Evolutionary conservation across 2,797 vertebrate genomes (phyloP).

Genomic region (Pangasius sanitwongsei): DNA sequence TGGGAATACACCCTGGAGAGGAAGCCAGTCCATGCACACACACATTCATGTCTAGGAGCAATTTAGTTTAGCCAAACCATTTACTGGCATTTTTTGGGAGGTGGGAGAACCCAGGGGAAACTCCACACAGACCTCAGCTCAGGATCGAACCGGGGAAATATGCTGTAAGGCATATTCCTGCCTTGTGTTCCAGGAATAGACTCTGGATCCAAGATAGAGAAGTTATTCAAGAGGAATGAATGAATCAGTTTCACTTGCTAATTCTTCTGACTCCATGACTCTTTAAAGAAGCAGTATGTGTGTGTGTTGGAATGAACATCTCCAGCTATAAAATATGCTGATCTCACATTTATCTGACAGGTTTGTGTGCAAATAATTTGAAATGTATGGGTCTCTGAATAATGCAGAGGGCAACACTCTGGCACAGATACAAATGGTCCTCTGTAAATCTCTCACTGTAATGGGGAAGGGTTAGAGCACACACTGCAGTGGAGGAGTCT

Average conservation of each 20-base stretch:
- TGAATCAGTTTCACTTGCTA: not conserved
- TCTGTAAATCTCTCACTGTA: slow-evolving; percentile 60
- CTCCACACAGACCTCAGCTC: not conserved
- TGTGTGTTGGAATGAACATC: not conserved
- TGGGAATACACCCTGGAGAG: not conserved
- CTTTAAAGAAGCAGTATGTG: not conserved
- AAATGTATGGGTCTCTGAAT: not conserved
- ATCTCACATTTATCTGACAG: slow-evolving; percentile 29
- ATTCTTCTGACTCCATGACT: not conserved
- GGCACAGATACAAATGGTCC: slow-evolving; percentile 59
- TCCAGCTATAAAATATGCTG: slow-evolving; percentile 29
- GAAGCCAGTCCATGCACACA: not conserved
- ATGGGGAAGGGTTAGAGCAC: slow-evolving; percentile 43
- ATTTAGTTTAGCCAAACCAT: not conserved
- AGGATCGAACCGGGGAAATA: not conserved
- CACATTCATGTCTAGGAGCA: not conserved
- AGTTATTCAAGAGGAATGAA: not conserved
- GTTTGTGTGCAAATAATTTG: slow-evolving; percentile 3
- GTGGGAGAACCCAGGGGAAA: not conserved
- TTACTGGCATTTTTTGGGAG: not conserved
- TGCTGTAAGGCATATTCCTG: not conserved
- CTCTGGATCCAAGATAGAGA: not conserved
- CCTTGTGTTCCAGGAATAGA: not conserved
- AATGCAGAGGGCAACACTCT: slow-evolving; percentile 40
- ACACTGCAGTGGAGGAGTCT: slow-evolving; percentile 52